phyloP scores from a whole-genome alignment of 2,797 vertebrate species.

The Anomalospiza imberbis region DNA sequence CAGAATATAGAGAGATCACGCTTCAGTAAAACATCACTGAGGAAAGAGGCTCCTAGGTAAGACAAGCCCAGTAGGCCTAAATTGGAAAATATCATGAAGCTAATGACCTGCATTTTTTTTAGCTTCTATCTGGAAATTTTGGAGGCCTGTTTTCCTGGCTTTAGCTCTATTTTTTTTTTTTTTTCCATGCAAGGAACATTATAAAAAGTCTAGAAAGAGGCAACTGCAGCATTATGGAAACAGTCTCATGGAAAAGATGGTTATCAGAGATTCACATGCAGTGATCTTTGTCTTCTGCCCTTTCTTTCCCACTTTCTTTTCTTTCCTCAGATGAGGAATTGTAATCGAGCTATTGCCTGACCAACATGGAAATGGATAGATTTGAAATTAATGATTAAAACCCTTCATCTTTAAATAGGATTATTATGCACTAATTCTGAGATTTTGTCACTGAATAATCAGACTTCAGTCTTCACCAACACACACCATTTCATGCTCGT shows the following conservation, averaged over 20 bases:
- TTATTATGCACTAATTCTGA: background rate
- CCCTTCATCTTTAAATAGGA: background rate
- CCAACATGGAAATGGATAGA: background rate
- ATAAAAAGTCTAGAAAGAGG: background rate
- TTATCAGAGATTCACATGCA: background rate
- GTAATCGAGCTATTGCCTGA: background rate
- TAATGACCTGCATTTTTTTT: background rate
- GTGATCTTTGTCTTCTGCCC: background rate
- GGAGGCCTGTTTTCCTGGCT: background rate
- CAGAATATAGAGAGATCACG: background rate
- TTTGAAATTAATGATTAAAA: background rate
- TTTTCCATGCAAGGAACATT: background rate
- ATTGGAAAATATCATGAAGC: background rate
- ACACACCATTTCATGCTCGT: background rate
- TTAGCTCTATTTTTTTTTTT: background rate
- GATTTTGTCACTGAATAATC: background rate
- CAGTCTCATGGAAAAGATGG: background rate
- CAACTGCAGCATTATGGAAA: background rate
- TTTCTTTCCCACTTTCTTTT: background rate
- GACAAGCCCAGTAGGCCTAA: background rate
- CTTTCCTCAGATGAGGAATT: background rate
- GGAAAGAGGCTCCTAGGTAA: background rate
- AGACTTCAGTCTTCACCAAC: background rate
- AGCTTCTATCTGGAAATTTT: background rate
- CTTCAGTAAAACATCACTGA: fast-evolving